phyloP scores from a whole-genome alignment of 2,113 vertebrate species.

The Myrmecophaga tridactyla region DNA sequence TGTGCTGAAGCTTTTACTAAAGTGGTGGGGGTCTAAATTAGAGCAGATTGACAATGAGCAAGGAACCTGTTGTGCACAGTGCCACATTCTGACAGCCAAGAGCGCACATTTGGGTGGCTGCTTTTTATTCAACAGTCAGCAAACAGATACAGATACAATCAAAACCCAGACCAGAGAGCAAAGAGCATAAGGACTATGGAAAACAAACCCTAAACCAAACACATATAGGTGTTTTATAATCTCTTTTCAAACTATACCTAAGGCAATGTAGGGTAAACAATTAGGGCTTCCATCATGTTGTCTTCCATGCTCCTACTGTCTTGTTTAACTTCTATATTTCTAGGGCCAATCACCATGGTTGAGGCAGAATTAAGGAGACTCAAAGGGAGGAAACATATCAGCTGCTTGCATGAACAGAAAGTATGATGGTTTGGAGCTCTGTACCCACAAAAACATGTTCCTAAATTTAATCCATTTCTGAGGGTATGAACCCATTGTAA shows the following conservation, averaged over 20 bases:
- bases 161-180: not conserved
- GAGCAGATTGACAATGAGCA: not conserved
- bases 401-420: not conserved
- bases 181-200: not conserved
- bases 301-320: constrained; percentile 25
- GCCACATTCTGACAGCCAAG: constrained; percentile 32
- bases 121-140: constrained; percentile 46
- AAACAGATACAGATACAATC: constrained; percentile 44
- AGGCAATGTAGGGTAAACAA: not conserved
- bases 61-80: constrained; percentile 44
- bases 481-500: no score
- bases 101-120: not conserved
- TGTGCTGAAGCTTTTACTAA: constrained; percentile 32
- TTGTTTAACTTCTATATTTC: constrained; percentile 35
- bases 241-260: constrained; percentile 25
- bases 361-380: constrained; percentile 32
- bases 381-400: not conserved
- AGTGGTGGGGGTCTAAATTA: constrained; percentile 41
- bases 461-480: no score
- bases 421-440: no score
- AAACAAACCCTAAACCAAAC: constrained; percentile 41
- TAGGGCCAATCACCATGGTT: not conserved
- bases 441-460: no score
- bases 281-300: not conserved
- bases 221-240: not conserved